Base-by-base conservation (phyloP, 2,888 invertebrate species). In the Ophioninae sp. region DNA sequence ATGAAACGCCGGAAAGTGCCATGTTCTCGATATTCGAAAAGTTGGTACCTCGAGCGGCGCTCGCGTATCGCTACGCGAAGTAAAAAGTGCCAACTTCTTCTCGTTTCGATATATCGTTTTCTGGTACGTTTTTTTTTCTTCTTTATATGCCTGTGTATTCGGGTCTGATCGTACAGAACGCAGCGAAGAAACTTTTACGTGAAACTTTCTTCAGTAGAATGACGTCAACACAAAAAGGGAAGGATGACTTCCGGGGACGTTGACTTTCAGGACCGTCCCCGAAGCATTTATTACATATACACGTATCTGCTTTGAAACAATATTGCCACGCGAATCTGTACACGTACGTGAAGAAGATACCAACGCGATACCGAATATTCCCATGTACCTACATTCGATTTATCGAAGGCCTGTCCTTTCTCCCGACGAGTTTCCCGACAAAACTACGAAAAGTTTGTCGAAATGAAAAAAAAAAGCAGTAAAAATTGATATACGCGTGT, bases 171-270 rank as follows among this genome's bases (percentile, higher is more conserved):
- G 69, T 64, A 64, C 23, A 58, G 30, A 39, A 76, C 64, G 20
- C 56, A 81, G 22, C 71, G 75, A 56, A 59, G 17, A 63, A 77
- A 64, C 63, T 81, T 78, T 83, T 59, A 51, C 58, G 65, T 37
- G 10, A 81, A 83, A 80, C 58, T 83, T 81, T 80, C 44, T 30
- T 23, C 59, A 61, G 56, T 64, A 77, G 73, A 77, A 83, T 65
- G 23, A n/a, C 68, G 63, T 73, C 23, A 72, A 58, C 20, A n/a
- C 68, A 65, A 65, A 13, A 5, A 51, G 17, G 51, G 51, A 51
- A 51, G 17, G 17, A 6, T 51, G 13, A 17, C 17, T 51, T 51
- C 17, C 17, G 5, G 13, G 51, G 5, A 51, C 13, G 13, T 17
- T 3, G 51, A 51, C 51, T 51, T 51, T 6, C 13, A 51, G 51